Conservation (phyloP, 2,113 vertebrate species). For the Melanotaenia duboulayi region DNA sequence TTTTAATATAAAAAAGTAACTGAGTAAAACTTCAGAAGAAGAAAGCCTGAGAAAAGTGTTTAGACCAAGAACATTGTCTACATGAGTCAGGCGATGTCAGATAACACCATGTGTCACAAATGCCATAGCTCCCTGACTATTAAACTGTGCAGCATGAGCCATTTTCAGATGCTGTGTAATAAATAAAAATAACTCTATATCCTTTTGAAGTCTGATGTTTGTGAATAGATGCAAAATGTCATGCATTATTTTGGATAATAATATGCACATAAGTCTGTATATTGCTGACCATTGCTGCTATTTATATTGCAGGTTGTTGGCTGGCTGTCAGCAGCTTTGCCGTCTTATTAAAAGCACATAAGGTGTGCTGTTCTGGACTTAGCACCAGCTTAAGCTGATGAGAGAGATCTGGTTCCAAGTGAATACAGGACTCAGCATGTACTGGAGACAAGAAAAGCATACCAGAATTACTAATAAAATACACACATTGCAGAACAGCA, state of each 20-base stretch:
- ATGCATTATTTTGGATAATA: constrained; percentile 1
- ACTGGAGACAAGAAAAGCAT: constrained; percentile 6
- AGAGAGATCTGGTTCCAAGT: background rate
- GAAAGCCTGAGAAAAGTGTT: too few relatives aligned
- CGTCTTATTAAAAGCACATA: constrained; percentile 22
- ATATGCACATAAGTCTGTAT: background rate
- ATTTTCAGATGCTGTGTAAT: background rate
- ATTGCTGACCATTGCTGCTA: background rate
- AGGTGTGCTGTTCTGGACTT: background rate
- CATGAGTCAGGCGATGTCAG: background rate
- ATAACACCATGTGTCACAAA: background rate
- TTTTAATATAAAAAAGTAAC: background rate
- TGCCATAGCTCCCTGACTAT: background rate
- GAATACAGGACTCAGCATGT: constrained; percentile 9
- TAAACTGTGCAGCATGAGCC: background rate
- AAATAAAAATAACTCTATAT: background rate
- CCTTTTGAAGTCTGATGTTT: background rate
- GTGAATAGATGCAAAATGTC: background rate
- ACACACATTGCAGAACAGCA: constrained; percentile 1
- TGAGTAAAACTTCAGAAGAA: too few relatives aligned
- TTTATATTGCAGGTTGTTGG: background rate
- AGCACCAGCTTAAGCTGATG: constrained; percentile 1
- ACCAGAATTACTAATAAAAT: constrained; percentile 15
- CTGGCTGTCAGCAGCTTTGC: constrained; percentile 14
- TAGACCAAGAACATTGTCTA: background rate